These are phyloP conservation scores for Tuta absoluta DNA, from an alignment of 2,888 invertebrate species.

Conservation along the genomic window DNA sequence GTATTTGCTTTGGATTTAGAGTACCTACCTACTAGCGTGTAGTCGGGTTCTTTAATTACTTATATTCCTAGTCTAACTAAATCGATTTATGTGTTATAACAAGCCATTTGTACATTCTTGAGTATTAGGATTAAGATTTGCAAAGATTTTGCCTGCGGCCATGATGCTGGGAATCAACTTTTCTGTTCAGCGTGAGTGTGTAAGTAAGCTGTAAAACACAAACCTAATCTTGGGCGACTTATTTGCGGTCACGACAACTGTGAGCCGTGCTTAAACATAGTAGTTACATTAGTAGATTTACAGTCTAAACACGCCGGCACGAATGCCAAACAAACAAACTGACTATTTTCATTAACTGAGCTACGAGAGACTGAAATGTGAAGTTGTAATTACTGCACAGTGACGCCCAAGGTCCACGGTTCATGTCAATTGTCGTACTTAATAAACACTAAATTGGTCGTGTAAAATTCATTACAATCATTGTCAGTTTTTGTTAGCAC, in stretches of 20 bases:
- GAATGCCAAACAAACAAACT: background rate
- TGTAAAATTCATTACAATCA: background rate
- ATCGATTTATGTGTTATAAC: too few relatives aligned
- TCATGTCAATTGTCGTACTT: background rate
- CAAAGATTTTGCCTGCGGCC: too few relatives aligned
- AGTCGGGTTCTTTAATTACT: too few relatives aligned
- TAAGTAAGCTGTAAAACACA: background rate
- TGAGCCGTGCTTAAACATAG: background rate
- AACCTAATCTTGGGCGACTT: background rate
- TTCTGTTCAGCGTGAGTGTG: too few relatives aligned
- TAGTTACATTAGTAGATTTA: conserved; percentile 9
- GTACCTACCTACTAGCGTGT: background rate
- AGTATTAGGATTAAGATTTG: too few relatives aligned
- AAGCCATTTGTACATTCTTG: too few relatives aligned
- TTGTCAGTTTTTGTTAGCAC: background rate
- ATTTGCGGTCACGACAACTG: background rate
- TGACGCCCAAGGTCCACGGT: background rate
- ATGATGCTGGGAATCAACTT: too few relatives aligned
- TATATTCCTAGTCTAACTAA: too few relatives aligned
- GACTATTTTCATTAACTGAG: conserved; percentile 1
- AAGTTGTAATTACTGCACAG: conserved; percentile 17
- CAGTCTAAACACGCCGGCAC: conserved; percentile 12
- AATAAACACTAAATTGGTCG: background rate
- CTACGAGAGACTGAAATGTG: background rate
- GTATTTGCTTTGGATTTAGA: background rate